Evolutionary conservation across 1,140 invertebrate genomes (phyloP).

Genomic region (Pogonognathellus flavescens): DNA sequence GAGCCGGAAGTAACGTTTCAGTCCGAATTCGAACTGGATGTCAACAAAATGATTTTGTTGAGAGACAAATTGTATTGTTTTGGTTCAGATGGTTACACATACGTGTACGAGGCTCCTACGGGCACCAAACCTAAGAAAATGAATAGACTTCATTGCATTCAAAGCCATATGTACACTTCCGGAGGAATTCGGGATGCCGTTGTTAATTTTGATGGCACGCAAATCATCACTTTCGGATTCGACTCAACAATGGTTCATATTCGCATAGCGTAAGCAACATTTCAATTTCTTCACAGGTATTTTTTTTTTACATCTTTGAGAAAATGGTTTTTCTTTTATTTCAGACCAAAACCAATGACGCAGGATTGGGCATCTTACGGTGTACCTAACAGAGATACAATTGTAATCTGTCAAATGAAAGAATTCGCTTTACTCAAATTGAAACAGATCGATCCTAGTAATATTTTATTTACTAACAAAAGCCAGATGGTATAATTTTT

Average conservation of each 20-base stretch:
- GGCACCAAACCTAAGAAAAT: slow-evolving; percentile 32
- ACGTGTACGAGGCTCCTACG: slow-evolving; percentile 44
- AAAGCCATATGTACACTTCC: slow-evolving; percentile 58
- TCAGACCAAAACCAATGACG: background rate
- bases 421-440: background rate
- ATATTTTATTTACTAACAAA: too few species aligned
- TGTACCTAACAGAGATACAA: background rate
- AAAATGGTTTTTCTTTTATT: background rate
- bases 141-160: slow-evolving; percentile 9
- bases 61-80: slow-evolving; percentile 60
- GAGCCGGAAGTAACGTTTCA: slow-evolving; percentile 58
- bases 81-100: slow-evolving; percentile 56
- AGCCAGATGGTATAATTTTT: too few species aligned
- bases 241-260: slow-evolving; percentile 60
- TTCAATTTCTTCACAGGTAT: slow-evolving; percentile 8
- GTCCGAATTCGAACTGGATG: slow-evolving; percentile 46
- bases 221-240: slow-evolving; percentile 58
- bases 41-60: slow-evolving; percentile 51
- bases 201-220: slow-evolving; percentile 59
- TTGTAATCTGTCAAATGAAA: slow-evolving; percentile 7
- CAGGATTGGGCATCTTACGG: background rate
- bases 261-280: slow-evolving; percentile 42
- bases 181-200: slow-evolving; percentile 59
- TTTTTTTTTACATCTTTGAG: slow-evolving; percentile 29
- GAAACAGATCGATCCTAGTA: slow-evolving; percentile 5